Evolutionary conservation across 2,797 vertebrate species (phyloP).

Genomic region (Gallinago nigripennis): DNA sequence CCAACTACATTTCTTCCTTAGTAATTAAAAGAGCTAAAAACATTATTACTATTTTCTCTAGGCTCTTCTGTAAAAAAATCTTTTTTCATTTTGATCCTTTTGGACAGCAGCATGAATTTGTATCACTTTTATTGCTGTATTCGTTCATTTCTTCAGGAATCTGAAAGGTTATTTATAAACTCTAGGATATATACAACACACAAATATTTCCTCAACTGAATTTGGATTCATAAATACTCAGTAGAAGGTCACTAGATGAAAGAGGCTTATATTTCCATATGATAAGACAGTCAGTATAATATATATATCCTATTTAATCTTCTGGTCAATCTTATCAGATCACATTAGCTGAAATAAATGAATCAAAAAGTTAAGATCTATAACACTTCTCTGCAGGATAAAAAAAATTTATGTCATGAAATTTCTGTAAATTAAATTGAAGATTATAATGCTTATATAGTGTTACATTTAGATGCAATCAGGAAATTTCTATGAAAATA

Average conservation of each 20-base stretch:
- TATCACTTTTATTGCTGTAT: not conserved
- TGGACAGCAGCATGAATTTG: not conserved
- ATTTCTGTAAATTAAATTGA: not conserved
- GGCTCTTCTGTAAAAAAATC: not conserved
- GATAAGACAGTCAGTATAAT: not conserved
- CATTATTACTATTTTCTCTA: not conserved
- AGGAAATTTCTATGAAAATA: not conserved
- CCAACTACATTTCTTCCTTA: not conserved
- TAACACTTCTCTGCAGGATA: not conserved
- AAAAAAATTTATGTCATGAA: not conserved
- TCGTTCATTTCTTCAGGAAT: not conserved
- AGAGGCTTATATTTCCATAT: not conserved
- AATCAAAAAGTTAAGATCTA: not conserved
- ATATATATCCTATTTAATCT: not conserved
- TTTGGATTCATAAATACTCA: constrained; percentile 16
- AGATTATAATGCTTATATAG: not conserved
- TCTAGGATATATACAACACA: not conserved
- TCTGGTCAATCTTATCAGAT: constrained; percentile 14
- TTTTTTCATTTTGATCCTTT: not conserved
- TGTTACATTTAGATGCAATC: not conserved
- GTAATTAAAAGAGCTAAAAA: not conserved
- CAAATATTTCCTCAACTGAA: constrained; percentile 1
- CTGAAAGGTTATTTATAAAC: constrained; percentile 29
- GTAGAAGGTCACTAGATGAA: constrained; percentile 29
- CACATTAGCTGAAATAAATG: not conserved